Base-by-base conservation (phyloP, 2,888 invertebrate genomes). In the Hypomecis atomaria region DNA sequence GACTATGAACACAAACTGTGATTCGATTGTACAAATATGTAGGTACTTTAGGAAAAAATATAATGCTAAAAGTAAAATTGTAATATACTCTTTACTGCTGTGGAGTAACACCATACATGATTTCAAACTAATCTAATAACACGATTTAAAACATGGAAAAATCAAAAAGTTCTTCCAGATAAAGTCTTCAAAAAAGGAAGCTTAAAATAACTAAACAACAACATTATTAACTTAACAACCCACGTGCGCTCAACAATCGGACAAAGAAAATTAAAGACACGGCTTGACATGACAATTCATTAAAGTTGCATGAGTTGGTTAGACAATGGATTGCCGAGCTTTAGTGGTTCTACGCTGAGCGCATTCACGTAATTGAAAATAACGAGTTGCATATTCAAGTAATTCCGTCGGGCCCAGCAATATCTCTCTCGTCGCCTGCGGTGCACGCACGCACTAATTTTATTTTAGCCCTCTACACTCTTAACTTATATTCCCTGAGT, bases 321-420 rank as follows among this genome's bases (percentile, higher is more conserved):
- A 75, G 71, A 83, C 81, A 81, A 78, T 80, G 78, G 76, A 78
- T 79, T 68, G 78, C 74, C 69, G 66, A 74, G 79, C 76, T 81
- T 79, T 71, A 76, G 74, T 72, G 75, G 75, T 74, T 76, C 72
- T 70, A 76, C 72, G 78, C 75, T 73, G 75, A 82, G 77, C 79
- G 72, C 70, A 74, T 82, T 78, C 76, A 72, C 79, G 77, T 89
- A 87, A 89, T 88, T 90, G 85, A 86, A 86, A 85, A 85, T 87
- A 86, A 87, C 86, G 80, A 86, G 83, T 79, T 86, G 86, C 86
- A 89, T 88, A 89, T 89, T 88, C 87, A 89, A 88, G 79, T 78
- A 78, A 62, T 57, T 11, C 40, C 33, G 38, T 11, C 36, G 55
- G 11, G 44, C 45, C 42, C 8, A 34, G 45, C 40, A 23, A 52